Percentiles rank a stretch among this genome's conserved stretches.
These are phyloP conservation scores for Mohoua ochrocephala DNA, from an alignment of 2,113 vertebrate genomes.

Conservation along the genomic window DNA sequence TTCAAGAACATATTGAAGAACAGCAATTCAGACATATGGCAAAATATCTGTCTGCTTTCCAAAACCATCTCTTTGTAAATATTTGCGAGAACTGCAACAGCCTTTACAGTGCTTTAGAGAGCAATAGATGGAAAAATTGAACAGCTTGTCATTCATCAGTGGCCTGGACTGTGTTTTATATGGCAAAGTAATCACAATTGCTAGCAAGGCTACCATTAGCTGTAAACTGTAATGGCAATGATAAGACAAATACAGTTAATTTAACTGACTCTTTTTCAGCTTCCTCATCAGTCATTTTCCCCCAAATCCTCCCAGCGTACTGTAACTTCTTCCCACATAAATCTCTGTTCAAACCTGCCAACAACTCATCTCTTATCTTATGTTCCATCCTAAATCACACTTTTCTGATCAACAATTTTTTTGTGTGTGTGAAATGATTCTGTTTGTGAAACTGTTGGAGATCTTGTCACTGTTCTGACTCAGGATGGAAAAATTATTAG, in stretches of 20 bases:
- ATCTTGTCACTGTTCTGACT: background rate
- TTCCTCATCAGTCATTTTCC: background rate
- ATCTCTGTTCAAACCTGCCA: background rate
- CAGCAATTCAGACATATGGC: background rate
- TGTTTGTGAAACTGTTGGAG: background rate
- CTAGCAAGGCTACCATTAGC: background rate
- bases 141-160: background rate
- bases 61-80: conserved; percentile 1
- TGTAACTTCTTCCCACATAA: background rate
- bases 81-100: background rate
- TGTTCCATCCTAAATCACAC: background rate
- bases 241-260: background rate
- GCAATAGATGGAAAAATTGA: background rate
- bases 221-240: background rate
- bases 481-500: background rate
- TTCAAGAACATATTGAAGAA: background rate
- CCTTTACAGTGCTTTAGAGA: background rate
- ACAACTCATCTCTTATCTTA: background rate
- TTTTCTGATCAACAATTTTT: background rate
- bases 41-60: conserved; percentile 13
- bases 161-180: background rate
- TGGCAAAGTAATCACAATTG: background rate
- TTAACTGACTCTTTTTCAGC: background rate
- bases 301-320: background rate
- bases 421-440: background rate